Evolutionary conservation across 2,797 vertebrate species (phyloP).

Genomic region (Malurus splendens): DNA sequence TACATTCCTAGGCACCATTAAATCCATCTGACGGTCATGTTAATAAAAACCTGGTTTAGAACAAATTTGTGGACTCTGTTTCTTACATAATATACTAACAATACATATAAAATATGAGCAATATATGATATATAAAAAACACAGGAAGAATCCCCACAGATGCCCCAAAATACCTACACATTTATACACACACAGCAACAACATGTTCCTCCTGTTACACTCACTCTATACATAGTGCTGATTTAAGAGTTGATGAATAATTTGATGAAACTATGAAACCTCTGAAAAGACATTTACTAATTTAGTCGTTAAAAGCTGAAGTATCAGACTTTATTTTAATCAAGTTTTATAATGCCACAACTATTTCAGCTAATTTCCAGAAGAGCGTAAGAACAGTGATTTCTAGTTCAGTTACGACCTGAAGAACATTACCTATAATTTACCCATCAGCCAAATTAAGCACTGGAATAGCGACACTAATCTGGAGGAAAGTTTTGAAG

Average conservation of each 20-base stretch:
- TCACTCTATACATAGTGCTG: not conserved
- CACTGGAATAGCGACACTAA: not conserved
- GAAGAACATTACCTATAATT: not conserved
- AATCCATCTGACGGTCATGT: not conserved
- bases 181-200: not conserved
- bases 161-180: accelerated
- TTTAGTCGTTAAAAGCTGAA: not conserved
- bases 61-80: not conserved
- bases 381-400: not conserved
- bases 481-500: not conserved
- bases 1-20: not conserved
- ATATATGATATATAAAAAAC: not conserved
- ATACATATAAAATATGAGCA: not conserved
- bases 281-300: not conserved
- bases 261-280: not conserved
- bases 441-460: not conserved
- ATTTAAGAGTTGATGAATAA: not conserved
- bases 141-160: not conserved
- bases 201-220: not conserved
- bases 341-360: not conserved
- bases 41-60: not conserved
- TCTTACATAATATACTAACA: not conserved
- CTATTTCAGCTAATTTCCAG: not conserved
- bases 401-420: not conserved
- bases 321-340: not conserved